A percentile compares a stretch with the other conserved stretches of the same genome.
phyloP scores from a whole-genome alignment of 2,113 vertebrate genomes.

The Zosterops hypoxanthus region DNA sequence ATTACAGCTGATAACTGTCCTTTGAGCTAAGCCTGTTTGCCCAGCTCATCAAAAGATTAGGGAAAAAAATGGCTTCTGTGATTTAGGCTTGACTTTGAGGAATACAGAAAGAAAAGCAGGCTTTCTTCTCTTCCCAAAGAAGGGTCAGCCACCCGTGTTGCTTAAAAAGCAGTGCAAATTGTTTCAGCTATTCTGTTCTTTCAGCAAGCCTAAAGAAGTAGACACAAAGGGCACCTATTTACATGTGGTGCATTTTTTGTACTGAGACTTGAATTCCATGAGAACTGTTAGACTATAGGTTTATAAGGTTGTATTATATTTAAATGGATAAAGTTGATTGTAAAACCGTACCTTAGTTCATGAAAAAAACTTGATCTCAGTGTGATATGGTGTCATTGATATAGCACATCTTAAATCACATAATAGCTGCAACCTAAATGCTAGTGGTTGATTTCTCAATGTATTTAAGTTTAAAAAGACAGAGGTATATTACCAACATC shows the following conservation, averaged over 20 bases:
- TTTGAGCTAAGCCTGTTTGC: background rate
- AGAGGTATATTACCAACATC: background rate
- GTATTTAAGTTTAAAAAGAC: background rate
- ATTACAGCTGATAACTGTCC: background rate
- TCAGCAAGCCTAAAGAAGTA: background rate
- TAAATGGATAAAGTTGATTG: background rate
- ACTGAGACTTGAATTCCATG: background rate
- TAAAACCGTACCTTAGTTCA: background rate
- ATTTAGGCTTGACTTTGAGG: background rate
- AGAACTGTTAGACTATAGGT: background rate
- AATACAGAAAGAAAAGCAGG: background rate
- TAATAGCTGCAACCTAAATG: background rate
- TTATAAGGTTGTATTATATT: background rate
- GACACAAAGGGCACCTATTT: background rate
- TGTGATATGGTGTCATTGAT: background rate
- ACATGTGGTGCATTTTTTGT: background rate
- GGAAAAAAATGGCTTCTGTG: background rate
- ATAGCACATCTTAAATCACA: background rate
- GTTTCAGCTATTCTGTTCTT: background rate
- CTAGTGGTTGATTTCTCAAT: background rate
- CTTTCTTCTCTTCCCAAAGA: background rate
- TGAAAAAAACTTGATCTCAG: background rate
- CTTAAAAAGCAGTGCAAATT: background rate
- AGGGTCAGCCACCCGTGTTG: background rate
- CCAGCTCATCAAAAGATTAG: background rate